Conservation (phyloP, 2,888 invertebrate genomes). For the Gisinianus flammeolus region DNA sequence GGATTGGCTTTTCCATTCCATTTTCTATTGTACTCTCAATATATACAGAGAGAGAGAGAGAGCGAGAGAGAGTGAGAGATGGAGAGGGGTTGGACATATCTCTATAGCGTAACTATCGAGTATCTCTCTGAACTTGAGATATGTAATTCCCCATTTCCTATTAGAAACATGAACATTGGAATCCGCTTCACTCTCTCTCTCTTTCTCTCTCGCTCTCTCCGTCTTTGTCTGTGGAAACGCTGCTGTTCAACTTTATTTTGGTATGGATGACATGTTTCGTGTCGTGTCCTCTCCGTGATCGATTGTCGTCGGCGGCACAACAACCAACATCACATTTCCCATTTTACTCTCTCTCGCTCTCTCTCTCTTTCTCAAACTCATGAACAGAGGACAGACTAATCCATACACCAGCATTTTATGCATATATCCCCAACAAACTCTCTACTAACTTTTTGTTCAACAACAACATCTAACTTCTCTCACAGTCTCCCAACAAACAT, state of each 20-base stretch:
- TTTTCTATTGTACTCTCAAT: background rate
- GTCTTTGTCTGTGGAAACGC: background rate
- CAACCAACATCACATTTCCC: no score
- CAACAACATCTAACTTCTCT: no score
- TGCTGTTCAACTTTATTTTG: constrained; percentile 31
- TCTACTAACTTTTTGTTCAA: no score
- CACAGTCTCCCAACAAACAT: no score
- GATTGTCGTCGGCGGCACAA: constrained; percentile 38
- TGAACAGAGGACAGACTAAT: no score
- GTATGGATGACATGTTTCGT: constrained; percentile 45
- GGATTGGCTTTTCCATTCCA: constrained; percentile 10
- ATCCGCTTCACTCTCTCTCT: background rate
- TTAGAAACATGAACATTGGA: constrained; percentile 18
- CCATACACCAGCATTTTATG: no score
- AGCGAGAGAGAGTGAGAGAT: background rate
- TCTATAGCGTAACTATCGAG: no score
- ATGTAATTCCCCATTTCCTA: no score
- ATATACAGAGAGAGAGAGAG: constrained; percentile 2
- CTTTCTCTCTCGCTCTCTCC: constrained; percentile 17
- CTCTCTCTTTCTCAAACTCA: no score
- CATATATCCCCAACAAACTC: no score
- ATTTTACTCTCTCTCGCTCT: no score
- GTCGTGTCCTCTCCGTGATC: constrained; percentile 44
- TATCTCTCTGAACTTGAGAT: no score
- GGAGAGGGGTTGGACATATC: background rate